Conservation (phyloP, 2,888 invertebrate genomes). For the Carcina quercana region DNA sequence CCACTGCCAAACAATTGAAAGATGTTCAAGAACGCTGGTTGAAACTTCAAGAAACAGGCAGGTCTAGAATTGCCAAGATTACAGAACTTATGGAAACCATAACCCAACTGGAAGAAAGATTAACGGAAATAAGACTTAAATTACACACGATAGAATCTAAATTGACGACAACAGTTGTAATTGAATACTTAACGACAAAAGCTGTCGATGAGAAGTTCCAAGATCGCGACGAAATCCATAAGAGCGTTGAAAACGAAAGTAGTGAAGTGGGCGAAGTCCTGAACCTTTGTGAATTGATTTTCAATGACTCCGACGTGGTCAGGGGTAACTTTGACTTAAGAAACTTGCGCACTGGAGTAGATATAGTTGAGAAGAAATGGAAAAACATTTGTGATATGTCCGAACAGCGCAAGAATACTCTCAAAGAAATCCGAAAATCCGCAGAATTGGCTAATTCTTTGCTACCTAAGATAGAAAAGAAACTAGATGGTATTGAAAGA, state of each 20-base stretch:
- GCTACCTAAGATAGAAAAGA: slow-evolving; percentile 77
- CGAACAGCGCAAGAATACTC: slow-evolving; percentile 72
- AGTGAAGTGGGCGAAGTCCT: slow-evolving; percentile 85
- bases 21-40: slow-evolving; percentile 81
- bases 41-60: slow-evolving; percentile 77
- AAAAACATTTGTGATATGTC: slow-evolving; percentile 83
- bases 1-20: slow-evolving; percentile 72
- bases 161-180: slow-evolving; percentile 78
- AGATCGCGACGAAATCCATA: slow-evolving; percentile 83
- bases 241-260: slow-evolving; percentile 84
- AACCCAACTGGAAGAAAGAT: slow-evolving; percentile 79
- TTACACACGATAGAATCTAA: slow-evolving; percentile 82
- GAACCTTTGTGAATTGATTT: slow-evolving; percentile 84
- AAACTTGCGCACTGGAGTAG: slow-evolving; percentile 78
- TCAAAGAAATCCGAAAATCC: slow-evolving; percentile 71
- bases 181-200: slow-evolving; percentile 78
- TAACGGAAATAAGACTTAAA: slow-evolving; percentile 82
- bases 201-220: slow-evolving; percentile 80
- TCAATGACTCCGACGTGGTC: slow-evolving; percentile 83
- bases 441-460: slow-evolving; percentile 78
- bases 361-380: slow-evolving; percentile 86
- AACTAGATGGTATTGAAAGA: slow-evolving; percentile 74
- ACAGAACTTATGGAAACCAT: slow-evolving; percentile 82
- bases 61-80: slow-evolving; percentile 81
- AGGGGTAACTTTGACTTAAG: slow-evolving; percentile 82